phyloP scores from a whole-genome alignment of 2,888 invertebrate species.

The Drosophila kambysellisi region DNA sequence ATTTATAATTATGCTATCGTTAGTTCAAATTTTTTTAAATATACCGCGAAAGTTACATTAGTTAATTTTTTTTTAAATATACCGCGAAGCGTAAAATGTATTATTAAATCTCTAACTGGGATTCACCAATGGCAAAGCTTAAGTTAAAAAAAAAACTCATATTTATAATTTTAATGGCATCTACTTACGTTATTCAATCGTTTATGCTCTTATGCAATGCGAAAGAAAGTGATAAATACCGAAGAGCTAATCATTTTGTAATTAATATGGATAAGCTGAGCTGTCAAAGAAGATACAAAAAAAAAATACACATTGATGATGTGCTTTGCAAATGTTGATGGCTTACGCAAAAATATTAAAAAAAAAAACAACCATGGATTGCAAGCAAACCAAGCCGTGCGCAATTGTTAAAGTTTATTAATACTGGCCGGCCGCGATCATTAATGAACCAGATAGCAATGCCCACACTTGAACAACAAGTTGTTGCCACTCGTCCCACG shows the following conservation, averaged over 20 bases:
- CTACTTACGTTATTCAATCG: conserved; percentile 18
- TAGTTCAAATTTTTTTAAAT: background rate
- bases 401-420: conserved; percentile 67
- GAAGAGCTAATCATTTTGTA: conserved; percentile 45
- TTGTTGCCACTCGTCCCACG: conserved; percentile 36
- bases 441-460: conserved; percentile 75
- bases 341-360: conserved; percentile 63
- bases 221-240: conserved; percentile 31
- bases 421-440: conserved; percentile 43
- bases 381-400: conserved; percentile 47
- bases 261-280: conserved; percentile 50
- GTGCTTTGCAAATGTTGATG: conserved; percentile 25
- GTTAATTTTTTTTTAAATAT: background rate
- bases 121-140: background rate
- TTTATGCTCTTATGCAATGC: conserved; percentile 31
- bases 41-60: conserved; percentile 1
- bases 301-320: conserved; percentile 15
- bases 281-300: conserved; percentile 23
- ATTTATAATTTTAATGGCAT: background rate
- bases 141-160: background rate
- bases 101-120: background rate
- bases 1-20: background rate
- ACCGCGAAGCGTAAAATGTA: background rate
- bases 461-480: conserved; percentile 62
- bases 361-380: conserved; percentile 43